These are phyloP conservation scores for Brienomyrus brachyistius DNA, from an alignment of 2,113 vertebrate genomes.

Conservation along the genomic window DNA sequence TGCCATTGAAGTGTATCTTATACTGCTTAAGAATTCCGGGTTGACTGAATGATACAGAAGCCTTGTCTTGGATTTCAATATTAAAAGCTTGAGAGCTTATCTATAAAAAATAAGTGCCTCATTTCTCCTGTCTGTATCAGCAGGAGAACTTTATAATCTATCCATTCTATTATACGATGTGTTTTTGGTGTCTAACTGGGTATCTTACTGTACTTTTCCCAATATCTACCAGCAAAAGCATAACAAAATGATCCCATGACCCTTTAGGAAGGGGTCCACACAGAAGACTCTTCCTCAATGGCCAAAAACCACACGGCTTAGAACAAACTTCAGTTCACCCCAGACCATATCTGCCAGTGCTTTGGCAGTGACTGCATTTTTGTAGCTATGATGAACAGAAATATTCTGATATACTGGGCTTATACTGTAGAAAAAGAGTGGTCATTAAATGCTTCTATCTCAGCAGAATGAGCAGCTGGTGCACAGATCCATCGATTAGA, in stretches of 20 bases:
- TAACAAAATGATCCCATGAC: background rate
- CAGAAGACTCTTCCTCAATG: constrained; percentile 2
- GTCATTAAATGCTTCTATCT: background rate
- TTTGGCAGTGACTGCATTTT: constrained; percentile 6
- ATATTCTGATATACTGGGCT: constrained; percentile 9
- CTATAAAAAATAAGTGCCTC: background rate
- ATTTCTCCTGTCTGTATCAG: background rate
- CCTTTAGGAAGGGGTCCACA: background rate
- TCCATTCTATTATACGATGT: background rate
- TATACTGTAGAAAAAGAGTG: background rate
- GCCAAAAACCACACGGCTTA: background rate
- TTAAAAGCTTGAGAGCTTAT: background rate
- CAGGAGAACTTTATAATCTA: background rate
- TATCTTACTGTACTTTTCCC: background rate
- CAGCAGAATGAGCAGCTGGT: background rate
- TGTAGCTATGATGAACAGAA: background rate
- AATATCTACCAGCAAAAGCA: background rate
- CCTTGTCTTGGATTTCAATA: constrained; percentile 9
- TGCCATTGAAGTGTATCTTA: background rate
- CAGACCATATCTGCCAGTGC: background rate
- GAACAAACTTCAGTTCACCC: background rate
- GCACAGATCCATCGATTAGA: constrained; percentile 4
- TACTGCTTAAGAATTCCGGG: background rate
- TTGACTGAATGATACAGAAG: background rate
- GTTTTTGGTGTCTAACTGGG: background rate